phyloP scores from a whole-genome alignment of 1,140 invertebrate species.

The Phymorhynchus buccinoides region DNA sequence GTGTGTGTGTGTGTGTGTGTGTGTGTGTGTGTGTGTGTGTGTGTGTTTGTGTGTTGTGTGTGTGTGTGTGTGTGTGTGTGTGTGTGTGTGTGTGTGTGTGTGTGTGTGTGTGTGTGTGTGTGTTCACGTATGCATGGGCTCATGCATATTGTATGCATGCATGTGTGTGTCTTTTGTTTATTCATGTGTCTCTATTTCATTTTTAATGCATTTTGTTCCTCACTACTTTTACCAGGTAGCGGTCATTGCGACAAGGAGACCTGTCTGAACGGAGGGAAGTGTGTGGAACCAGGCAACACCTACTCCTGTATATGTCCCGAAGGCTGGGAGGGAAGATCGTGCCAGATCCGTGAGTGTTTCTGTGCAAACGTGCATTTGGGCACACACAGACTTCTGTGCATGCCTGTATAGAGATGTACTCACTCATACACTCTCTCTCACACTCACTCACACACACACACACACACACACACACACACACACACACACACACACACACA shows the following conservation, averaged over 20 bases:
- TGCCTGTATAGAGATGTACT: too few species aligned
- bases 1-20: too few species aligned
- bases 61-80: constrained; percentile 6
- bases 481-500: constrained; percentile 7
- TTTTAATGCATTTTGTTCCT: neutral
- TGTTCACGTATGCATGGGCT: neutral
- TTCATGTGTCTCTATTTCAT: neutral
- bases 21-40: too few species aligned
- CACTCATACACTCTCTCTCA: neutral
- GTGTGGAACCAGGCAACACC: constrained; percentile 64
- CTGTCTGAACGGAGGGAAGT: constrained; percentile 66
- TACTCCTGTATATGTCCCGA: constrained; percentile 65
- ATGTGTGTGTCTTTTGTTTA: too few species aligned
- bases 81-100: constrained; percentile 20
- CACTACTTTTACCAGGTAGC: constrained; percentile 46
- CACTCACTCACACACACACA: neutral
- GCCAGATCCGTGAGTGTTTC: constrained; percentile 74
- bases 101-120: constrained; percentile 18
- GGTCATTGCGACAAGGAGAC: constrained; percentile 66
- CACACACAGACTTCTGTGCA: too few species aligned
- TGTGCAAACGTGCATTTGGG: neutral
- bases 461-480: neutral
- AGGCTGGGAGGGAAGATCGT: constrained; percentile 81
- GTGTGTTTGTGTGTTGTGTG: too few species aligned
- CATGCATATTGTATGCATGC: too few species aligned